phyloP scores from a whole-genome alignment of 2,113 vertebrate species.

The Pseudorectes ferrugineus region DNA sequence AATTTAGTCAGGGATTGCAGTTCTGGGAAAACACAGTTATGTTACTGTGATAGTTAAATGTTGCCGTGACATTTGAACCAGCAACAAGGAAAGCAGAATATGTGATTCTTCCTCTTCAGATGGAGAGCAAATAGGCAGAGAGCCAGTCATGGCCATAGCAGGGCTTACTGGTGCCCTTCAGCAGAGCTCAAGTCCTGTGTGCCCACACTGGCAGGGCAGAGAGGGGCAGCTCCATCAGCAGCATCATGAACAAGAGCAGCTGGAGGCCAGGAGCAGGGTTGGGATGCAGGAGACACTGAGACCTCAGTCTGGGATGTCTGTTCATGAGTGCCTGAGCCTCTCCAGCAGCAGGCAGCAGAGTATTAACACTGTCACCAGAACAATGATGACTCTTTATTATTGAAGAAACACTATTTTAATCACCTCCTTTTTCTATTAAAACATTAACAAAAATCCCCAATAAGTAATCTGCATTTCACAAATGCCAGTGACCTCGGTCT shows the following conservation, averaged over 20 bases:
- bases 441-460: conserved; percentile 7
- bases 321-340: not conserved
- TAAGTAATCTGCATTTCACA: conserved; percentile 29
- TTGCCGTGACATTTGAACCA: not conserved
- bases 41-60: not conserved
- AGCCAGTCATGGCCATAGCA: fast-evolving
- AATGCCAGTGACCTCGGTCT: conserved; percentile 21
- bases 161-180: not conserved
- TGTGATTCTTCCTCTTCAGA: not conserved
- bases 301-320: not conserved
- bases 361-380: not conserved
- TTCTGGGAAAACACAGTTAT: not conserved
- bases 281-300: not conserved
- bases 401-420: not conserved
- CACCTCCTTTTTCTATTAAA: not conserved
- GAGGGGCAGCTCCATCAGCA: not conserved
- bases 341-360: not conserved
- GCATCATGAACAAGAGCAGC: not conserved
- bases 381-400: not conserved
- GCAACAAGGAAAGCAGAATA: not conserved
- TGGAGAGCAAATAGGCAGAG: not conserved
- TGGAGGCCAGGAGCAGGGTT: not conserved
- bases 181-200: not conserved
- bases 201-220: not conserved
- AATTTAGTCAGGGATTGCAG: not conserved